Evolutionary conservation across 2,113 vertebrate genomes (phyloP).

Genomic region (Phasianus colchicus): DNA sequence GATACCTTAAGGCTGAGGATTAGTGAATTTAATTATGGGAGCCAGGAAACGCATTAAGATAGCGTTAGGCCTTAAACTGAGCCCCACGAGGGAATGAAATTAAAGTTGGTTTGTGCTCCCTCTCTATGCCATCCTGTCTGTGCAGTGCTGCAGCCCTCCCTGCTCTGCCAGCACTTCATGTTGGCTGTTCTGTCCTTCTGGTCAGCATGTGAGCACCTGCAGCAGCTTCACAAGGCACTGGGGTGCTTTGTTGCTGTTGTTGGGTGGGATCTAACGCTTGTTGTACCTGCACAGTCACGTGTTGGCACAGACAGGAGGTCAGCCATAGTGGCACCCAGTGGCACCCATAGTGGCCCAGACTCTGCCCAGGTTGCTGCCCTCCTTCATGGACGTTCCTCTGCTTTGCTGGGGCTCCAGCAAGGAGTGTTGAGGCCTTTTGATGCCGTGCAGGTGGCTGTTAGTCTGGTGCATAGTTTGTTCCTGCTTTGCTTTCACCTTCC

Average conservation of each 20-base stretch:
- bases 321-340: rapidly evolving
- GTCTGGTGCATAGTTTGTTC: neutral
- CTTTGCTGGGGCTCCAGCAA: neutral
- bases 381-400: rapidly evolving
- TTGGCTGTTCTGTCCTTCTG: neutral
- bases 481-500: neutral
- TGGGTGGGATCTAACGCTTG: rapidly evolving
- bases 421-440: neutral
- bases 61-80: constrained; percentile 59
- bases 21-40: constrained; percentile 70
- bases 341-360: rapidly evolving
- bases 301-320: neutral
- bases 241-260: neutral
- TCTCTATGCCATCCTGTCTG: neutral
- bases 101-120: neutral
- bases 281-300: rapidly evolving
- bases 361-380: neutral
- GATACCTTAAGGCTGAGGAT: constrained; percentile 70
- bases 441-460: neutral
- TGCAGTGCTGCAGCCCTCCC: neutral
- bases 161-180: rapidly evolving
- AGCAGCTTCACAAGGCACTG: neutral
- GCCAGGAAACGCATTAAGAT: constrained; percentile 63
- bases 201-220: neutral
- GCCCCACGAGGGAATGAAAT: constrained; percentile 34